Percentiles rank a stretch among this genome's conserved stretches.
Conservation (phyloP, 1,140 invertebrate genomes). For the Macrostomum lignano region DNA sequence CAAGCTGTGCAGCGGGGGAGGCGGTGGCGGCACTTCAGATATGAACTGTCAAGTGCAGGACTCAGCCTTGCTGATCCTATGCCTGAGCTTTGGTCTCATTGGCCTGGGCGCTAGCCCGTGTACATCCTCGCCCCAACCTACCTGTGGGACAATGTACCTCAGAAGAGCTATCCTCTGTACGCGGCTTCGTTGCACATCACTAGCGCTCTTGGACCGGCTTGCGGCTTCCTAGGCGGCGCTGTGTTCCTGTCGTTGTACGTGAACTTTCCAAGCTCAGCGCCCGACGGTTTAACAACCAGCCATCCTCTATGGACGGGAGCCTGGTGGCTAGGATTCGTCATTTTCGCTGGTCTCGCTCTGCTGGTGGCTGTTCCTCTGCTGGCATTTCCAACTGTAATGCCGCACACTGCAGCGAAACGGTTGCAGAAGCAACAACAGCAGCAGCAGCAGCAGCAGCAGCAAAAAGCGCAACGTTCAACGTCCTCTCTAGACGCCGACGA, state of each 20-base stretch:
- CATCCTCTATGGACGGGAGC: constrained; percentile 8
- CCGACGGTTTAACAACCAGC: background rate
- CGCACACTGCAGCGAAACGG: too few species aligned
- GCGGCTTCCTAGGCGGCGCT: constrained; percentile 8
- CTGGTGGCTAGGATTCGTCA: constrained; percentile 9
- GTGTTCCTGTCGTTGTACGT: constrained; percentile 8
- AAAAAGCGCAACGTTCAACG: too few species aligned
- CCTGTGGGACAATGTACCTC: constrained; percentile 12
- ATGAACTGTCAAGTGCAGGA: too few species aligned
- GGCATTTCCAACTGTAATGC: constrained; percentile 7
- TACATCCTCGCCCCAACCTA: constrained; percentile 14
- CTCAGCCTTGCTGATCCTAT: too few species aligned
- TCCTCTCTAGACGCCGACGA: too few species aligned
- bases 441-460: too few species aligned
- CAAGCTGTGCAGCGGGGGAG: too few species aligned
- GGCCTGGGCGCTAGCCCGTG: constrained; percentile 12
- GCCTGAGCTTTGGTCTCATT: too few species aligned
- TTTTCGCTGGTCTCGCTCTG: background rate
- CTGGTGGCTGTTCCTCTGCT: constrained; percentile 5
- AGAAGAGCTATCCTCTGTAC: constrained; percentile 11
- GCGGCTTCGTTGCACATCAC: constrained; percentile 8
- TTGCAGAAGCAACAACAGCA: too few species aligned
- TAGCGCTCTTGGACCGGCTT: constrained; percentile 7
- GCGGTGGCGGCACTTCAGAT: too few species aligned
- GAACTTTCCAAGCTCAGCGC: constrained; percentile 1